Percentiles rank a stretch among this genome's conserved stretches.
Evolutionary conservation across 2,888 invertebrate species (phyloP).

Genomic region (Scelioninae gen. 1): DNA sequence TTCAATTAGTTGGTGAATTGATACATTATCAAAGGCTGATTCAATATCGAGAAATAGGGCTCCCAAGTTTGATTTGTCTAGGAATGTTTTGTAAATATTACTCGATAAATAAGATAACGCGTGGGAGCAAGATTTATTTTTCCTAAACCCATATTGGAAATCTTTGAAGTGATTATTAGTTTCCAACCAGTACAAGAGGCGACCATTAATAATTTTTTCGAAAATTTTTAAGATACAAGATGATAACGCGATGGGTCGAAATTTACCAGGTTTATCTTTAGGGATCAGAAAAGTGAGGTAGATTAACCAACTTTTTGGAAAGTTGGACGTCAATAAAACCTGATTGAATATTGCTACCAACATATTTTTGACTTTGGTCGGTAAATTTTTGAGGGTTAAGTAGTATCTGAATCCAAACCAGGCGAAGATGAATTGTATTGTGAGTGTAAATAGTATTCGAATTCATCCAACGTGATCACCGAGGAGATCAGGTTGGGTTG

Average conservation of each 20-base stretch:
- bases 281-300: constrained; percentile 28
- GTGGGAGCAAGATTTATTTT: not conserved
- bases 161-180: not conserved
- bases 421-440: not conserved
- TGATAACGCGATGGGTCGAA: constrained; percentile 29
- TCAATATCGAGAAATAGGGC: constrained; percentile 18
- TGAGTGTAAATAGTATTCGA: not conserved
- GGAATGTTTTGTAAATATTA: not conserved
- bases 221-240: constrained; percentile 13
- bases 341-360: not conserved
- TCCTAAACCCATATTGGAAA: constrained; percentile 24
- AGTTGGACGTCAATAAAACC: not conserved
- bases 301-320: not conserved
- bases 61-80: not conserved
- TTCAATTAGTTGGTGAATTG: not conserved
- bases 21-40: constrained; percentile 13
- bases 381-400: not conserved
- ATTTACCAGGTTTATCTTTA: constrained; percentile 16
- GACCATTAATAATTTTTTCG: constrained; percentile 21
- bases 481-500: not conserved
- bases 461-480: not conserved
- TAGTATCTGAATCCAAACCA: not conserved
- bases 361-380: not conserved
- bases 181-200: constrained; percentile 10
- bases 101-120: not conserved